These are phyloP conservation scores for Aptenodytes patagonicus DNA, from an alignment of 2,113 vertebrate genomes.

Conservation along the genomic window DNA sequence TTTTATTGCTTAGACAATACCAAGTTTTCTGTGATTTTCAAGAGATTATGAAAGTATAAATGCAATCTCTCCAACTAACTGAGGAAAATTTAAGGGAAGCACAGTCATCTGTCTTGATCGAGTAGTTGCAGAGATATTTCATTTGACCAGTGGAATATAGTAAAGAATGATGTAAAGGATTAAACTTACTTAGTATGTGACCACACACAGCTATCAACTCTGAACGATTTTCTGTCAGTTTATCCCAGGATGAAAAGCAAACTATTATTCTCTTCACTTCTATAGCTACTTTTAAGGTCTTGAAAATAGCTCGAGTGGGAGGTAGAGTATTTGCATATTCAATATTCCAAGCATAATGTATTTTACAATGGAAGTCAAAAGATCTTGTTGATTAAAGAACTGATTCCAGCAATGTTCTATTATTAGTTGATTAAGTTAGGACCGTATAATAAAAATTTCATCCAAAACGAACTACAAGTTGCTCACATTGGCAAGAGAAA, in stretches of 20 bases:
- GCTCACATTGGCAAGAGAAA: not conserved
- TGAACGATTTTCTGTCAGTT: not conserved
- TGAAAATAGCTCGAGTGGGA: conserved; percentile 55
- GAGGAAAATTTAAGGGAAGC: not conserved
- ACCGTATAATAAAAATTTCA: not conserved
- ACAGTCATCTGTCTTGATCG: not conserved
- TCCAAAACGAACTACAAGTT: not conserved
- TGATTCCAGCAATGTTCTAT: conserved; percentile 24
- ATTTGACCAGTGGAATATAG: not conserved
- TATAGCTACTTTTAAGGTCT: conserved; percentile 30
- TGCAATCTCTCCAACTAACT: not conserved
- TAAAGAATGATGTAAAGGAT: not conserved
- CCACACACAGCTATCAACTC: not conserved
- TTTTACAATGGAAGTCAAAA: conserved; percentile 49
- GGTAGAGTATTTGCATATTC: conserved; percentile 55
- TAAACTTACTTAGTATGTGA: not conserved
- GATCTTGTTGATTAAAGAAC: conserved; percentile 28
- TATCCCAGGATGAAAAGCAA: conserved; percentile 24
- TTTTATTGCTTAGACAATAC: not conserved
- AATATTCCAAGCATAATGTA: conserved; percentile 29
- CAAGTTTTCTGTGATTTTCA: not conserved
- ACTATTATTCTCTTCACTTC: conserved; percentile 11
- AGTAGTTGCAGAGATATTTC: not conserved
- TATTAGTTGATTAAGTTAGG: conserved; percentile 32
- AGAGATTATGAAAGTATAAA: not conserved